phyloP scores from a whole-genome alignment of 2,113 vertebrate genomes.

The Ornithorhynchus anatinus region DNA sequence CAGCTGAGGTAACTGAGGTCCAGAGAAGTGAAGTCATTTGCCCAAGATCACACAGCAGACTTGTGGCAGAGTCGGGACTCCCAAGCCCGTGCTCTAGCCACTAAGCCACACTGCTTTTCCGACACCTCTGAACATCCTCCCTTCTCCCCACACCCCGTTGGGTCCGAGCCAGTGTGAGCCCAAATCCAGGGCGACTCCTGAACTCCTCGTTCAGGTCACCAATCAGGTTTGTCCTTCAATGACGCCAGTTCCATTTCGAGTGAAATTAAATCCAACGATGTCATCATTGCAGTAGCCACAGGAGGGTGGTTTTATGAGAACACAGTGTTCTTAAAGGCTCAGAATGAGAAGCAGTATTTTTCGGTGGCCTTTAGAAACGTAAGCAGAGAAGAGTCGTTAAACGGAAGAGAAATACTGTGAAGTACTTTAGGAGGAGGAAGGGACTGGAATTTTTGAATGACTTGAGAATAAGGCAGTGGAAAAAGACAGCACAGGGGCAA shows the following conservation, averaged over 20 bases:
- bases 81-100: no score
- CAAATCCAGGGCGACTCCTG: neutral
- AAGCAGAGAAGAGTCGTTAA: neutral
- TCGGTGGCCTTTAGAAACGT: neutral
- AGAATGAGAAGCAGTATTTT: neutral
- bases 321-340: neutral
- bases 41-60: no score
- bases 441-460: neutral
- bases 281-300: neutral
- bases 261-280: conserved; percentile 17
- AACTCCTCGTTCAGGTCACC: neutral
- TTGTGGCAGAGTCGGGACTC: no score
- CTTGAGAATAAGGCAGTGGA: neutral
- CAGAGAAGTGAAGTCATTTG: no score
- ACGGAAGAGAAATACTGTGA: neutral
- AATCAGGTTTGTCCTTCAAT: neutral
- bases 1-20: no score
- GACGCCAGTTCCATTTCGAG: neutral
- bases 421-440: neutral
- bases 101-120: no score
- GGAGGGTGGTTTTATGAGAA: neutral
- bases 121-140: no score
- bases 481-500: neutral
- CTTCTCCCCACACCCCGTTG: no score
- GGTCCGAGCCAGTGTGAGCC: neutral